Evolutionary conservation across 2,888 invertebrate genomes (phyloP), one percentile per base, ranked within the genome.

Genomic region (Troides helena): DNA sequence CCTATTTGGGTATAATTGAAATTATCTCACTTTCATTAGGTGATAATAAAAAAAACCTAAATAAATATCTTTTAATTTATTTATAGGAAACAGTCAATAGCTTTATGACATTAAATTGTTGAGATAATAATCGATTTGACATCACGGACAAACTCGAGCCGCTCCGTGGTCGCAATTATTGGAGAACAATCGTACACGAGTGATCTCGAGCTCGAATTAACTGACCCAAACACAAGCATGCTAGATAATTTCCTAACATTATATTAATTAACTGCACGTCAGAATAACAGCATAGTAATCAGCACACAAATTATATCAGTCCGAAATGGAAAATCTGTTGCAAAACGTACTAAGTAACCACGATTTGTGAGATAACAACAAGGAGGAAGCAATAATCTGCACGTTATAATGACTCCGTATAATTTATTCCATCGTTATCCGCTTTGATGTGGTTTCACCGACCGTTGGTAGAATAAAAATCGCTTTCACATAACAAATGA

Each of bases 101-200:
- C 43, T 69, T 67, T 66, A 65, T 72, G 73, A 78, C 71, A 67
- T 68, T 70, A 77, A 84, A 89, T 90, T 88, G 89, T 85, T 81
- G 83, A 81, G 81, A 87, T 86, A 89, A 91, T 91, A 88, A 85
- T 83, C 88, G 85, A 81, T 76, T 81, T 81, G 85, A 84, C 85
- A 82, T 79, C 81, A 78, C 76, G 78, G 79, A 79, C 76, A 73
- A 75, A 73, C 74, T 80, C 78, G 78, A 81, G 78, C 80, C 76
- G 75, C 77, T 78, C 80, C 77, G 77, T 77, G 80, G 76, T 83
- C 84, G 85, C 85, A 89, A 88, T 84, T 85, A 84, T 85, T 86
- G 80, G 83, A 83, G 85, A 81, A 85, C 83, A 78, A 78, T 82
- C 80, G 86, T 85, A 84, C 78, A 80, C 78, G 80, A 88, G 86